Evolutionary conservation across 92 coral and sea anemone genomes (phyloP), one percentile per base, ranked within the genome.

Genomic region (Diadumene lineata): DNA sequence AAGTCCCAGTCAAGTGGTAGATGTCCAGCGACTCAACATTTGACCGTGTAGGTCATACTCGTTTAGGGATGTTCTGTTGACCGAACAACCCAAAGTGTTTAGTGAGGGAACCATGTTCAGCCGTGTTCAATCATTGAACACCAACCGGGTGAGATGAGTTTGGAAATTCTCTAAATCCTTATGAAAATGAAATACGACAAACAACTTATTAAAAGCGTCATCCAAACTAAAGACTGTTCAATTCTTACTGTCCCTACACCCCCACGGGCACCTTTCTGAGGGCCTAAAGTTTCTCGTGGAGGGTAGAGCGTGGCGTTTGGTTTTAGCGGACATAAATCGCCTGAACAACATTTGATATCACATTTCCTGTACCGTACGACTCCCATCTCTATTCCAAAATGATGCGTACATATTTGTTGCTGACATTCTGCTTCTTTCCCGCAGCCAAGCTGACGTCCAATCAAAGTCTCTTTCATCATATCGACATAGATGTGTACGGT

Each of bases 221-320:
- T 21, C 58, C 58, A 27, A 18, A 1, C 9, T 9, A 13, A 62
- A 4, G 28, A 6, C 11, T 67, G 43, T 30, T 22, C 34, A 56
- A 56, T 1, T 43, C 7, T 23, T 56, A 62, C 70, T 38, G n/a
- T 31, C 55, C 73, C 81, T 64, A 66, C 81, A 26, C 87, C 87
- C 56, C 84, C 73, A 31, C 91, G 91, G 24, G 87, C 91, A 23
- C 91, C 91, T 73, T 64, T 72, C n/a, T n/a, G n/a, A n/a, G n/a
- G n/a, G 43, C 1, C 80, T 38, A 86, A 75, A 2, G 16, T 58
- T 7, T 58, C 31, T 16, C 0, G 50, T 8, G 74, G 74, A 0
- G 82, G 82, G 9, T 48, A 63, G 7, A 56, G 25, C 48, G 65
- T 63, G 7, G 60, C 50, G 32, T 38, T 50, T n/a, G 79, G 84